Evolutionary conservation across 2,797 vertebrate species (phyloP).

Genomic region (Sebastes alutus): DNA sequence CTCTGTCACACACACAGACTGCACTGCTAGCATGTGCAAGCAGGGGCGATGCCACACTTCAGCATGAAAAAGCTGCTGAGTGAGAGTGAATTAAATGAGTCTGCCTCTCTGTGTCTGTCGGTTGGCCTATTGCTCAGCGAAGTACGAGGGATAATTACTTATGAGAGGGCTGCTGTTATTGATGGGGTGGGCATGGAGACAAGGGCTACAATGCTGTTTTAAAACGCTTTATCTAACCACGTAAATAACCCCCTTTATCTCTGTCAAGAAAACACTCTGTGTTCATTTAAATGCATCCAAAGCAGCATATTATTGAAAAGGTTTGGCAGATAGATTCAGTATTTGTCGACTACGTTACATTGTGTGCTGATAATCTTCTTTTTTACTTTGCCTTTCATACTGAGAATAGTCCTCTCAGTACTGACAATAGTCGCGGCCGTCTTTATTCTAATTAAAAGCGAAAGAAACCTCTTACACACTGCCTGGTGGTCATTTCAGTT

Average conservation of each 20-base stretch:
- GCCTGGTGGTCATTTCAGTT: constrained; percentile 18
- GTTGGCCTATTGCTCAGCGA: constrained; percentile 48
- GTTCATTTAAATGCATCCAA: constrained; percentile 14
- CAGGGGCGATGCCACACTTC: constrained; percentile 51
- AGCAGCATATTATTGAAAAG: background rate
- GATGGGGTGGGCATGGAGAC: constrained; percentile 25
- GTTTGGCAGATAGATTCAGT: background rate
- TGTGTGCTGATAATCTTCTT: constrained; percentile 1
- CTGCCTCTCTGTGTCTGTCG: constrained; percentile 31
- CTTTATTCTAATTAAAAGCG: background rate
- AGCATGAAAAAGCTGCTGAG: constrained; percentile 75
- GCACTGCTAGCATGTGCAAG: constrained; percentile 59
- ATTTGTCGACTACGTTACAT: background rate
- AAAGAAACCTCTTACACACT: background rate
- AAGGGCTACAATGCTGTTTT: constrained; percentile 24
- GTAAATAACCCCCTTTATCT: constrained; percentile 35
- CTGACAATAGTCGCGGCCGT: background rate
- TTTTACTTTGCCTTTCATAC: background rate
- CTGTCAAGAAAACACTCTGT: constrained; percentile 15
- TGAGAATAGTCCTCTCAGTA: background rate
- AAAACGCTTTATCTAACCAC: constrained; percentile 31
- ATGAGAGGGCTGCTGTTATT: constrained; percentile 48
- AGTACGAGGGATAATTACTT: constrained; percentile 56
- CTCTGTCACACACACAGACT: constrained; percentile 57
- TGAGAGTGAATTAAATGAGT: constrained; percentile 52